Evolutionary conservation across 2,797 vertebrate genomes (phyloP).

Genomic region (Clamator glandarius): DNA sequence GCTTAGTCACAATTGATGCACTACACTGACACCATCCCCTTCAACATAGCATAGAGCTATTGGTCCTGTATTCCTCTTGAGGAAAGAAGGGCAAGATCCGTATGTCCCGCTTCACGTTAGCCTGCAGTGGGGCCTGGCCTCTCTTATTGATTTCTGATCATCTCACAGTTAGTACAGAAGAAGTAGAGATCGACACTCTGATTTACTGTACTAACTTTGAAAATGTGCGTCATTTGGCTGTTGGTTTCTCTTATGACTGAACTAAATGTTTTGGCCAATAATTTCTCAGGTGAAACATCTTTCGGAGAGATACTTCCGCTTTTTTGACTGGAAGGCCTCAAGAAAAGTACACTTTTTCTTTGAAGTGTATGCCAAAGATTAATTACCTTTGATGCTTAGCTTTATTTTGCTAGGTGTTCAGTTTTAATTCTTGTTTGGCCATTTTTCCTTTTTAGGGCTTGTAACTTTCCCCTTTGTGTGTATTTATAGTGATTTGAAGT

Average conservation of each 20-base stretch:
- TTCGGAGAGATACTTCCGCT: not conserved
- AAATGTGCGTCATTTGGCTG: not conserved
- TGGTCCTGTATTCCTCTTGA: not conserved
- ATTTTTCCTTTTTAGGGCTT: not conserved
- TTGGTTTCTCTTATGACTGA: too few species aligned
- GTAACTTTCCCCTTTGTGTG: not conserved
- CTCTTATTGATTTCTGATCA: not conserved
- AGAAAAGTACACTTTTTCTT: not conserved
- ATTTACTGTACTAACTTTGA: not conserved
- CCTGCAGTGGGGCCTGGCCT: not conserved
- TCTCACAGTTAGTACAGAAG: not conserved
- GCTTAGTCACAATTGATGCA: not conserved
- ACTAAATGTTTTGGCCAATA: not conserved
- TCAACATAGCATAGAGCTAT: not conserved
- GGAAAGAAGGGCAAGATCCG: not conserved
- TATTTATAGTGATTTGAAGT: not conserved
- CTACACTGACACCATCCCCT: not conserved
- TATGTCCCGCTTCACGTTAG: not conserved
- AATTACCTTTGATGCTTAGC: not conserved
- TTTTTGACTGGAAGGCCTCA: not conserved
- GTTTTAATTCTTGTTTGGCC: not conserved
- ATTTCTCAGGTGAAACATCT: not conserved
- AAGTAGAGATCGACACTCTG: not conserved
- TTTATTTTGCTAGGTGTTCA: not conserved
- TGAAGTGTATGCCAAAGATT: not conserved